Evolutionary conservation across 2,888 invertebrate species (phyloP).

Genomic region (Drosophila mettleri): DNA sequence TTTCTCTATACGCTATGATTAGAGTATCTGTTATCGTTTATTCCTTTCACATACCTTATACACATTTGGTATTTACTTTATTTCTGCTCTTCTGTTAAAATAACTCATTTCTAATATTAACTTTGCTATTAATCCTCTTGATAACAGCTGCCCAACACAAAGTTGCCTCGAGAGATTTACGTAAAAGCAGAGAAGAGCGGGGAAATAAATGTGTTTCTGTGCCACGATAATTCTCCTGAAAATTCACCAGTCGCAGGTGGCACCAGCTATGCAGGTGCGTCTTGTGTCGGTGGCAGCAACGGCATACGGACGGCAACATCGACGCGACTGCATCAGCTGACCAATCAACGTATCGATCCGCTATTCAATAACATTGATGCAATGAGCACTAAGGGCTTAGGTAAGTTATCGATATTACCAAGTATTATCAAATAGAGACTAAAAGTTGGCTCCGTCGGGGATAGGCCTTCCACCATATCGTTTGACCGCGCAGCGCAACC

Average conservation of each 20-base stretch:
- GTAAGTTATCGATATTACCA: slow-evolving; percentile 55
- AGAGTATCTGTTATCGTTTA: slow-evolving; percentile 18
- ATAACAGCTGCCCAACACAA: slow-evolving; percentile 88
- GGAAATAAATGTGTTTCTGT: slow-evolving; percentile 97
- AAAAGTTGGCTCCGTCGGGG: background rate
- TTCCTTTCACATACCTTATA: background rate
- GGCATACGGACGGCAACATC: slow-evolving; percentile 70
- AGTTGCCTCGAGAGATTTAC: slow-evolving; percentile 92
- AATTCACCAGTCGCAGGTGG: slow-evolving; percentile 83
- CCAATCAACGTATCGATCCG: slow-evolving; percentile 86
- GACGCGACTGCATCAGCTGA: slow-evolving; percentile 67
- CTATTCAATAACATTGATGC: slow-evolving; percentile 87
- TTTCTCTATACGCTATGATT: background rate
- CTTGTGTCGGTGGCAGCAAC: slow-evolving; percentile 26
- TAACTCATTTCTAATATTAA: background rate
- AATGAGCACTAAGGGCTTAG: slow-evolving; percentile 85
- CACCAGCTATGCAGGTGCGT: slow-evolving; percentile 42
- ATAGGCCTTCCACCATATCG: slow-evolving; percentile 76
- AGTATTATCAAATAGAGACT: background rate
- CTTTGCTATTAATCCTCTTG: slow-evolving; percentile 4
- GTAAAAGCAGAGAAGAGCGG: slow-evolving; percentile 94
- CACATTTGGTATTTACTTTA: background rate
- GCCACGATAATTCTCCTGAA: slow-evolving; percentile 90
- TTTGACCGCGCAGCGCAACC: slow-evolving; percentile 84
- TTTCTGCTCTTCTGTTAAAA: background rate